Evolutionary conservation across 2,888 invertebrate species (phyloP), one percentile per base, ranked within the genome.

Genomic region (Caenorhabditis sulstoni): DNA sequence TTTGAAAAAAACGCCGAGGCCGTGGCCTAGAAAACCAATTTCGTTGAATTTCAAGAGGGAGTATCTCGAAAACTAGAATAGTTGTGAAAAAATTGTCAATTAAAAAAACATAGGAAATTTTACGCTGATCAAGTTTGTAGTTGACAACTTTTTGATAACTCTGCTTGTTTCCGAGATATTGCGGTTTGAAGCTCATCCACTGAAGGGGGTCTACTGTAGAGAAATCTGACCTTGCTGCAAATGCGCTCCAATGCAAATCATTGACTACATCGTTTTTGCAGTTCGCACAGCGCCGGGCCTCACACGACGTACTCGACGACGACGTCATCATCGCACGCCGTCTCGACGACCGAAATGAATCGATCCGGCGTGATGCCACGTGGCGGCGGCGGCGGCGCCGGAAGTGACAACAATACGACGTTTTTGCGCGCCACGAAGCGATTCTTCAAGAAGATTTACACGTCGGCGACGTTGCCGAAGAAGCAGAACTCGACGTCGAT

Each of bases 381-480:
- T 61, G 61, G 61, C 45, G 41, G 50, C 20, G 37, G 50, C 9
- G 52, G 35, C 39, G 14, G 55, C 14, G 37, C 52, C 52, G 74
- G 50, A 18, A 68, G 45, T 16, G 67, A 64, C 37, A 82, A 55
- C 66, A 82, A 81, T 67, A 77, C 77, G 49, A 79, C 75, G 41
- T 82, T 82, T 70, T 73, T 85, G 18, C 79, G 84, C n/a, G 84
- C 84, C 3, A 87, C 89, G 22, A 89, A 89, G 79, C 84, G 87
- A 37, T 88, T 89, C 75, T 82, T 89, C 80, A 85, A 86, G 61
- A 86, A 84, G 75, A 84, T 89, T 18, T 89, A 89, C 75, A 79
- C 84, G n/a, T 84, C 88, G 35, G 86, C 87, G 9, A 89, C 88
- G 5, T 74, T 87, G 29, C 87, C 87, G 23, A 86, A 81, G 61